These are phyloP conservation scores for Geopemphigus sp. DNA, from an alignment of 1,140 invertebrate species.

Conservation along the genomic window DNA sequence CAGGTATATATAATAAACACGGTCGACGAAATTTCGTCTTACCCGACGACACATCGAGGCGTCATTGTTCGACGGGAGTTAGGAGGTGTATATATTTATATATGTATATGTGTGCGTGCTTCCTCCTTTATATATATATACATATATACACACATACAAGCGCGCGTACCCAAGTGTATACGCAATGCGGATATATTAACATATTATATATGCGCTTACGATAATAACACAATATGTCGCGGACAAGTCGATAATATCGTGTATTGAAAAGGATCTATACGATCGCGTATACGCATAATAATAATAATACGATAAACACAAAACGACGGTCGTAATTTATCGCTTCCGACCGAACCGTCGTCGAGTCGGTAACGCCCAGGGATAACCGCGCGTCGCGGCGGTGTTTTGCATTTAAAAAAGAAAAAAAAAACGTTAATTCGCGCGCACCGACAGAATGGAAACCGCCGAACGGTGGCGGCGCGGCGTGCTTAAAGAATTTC, in stretches of 20 bases:
- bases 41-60: background rate
- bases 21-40: slow-evolving; percentile 6
- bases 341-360: background rate
- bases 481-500: too few relatives aligned
- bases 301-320: background rate
- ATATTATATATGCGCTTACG: background rate
- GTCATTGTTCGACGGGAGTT: background rate
- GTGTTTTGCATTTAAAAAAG: background rate
- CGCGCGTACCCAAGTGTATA: too few relatives aligned
- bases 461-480: too few relatives aligned
- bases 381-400: background rate
- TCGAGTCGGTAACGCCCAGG: slow-evolving; percentile 11
- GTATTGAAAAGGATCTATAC: background rate
- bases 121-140: background rate
- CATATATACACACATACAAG: background rate
- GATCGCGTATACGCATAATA: background rate
- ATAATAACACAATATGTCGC: background rate
- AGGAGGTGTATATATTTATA: background rate
- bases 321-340: slow-evolving; percentile 2
- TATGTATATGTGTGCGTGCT: background rate
- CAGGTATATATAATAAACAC: background rate
- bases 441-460: too few relatives aligned
- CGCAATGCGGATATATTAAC: too few relatives aligned
- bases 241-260: slow-evolving; percentile 17
- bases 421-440: slow-evolving; percentile 15